Conservation (phyloP, 2,113 vertebrate genomes). For the Potamarius usumacintae region DNA sequence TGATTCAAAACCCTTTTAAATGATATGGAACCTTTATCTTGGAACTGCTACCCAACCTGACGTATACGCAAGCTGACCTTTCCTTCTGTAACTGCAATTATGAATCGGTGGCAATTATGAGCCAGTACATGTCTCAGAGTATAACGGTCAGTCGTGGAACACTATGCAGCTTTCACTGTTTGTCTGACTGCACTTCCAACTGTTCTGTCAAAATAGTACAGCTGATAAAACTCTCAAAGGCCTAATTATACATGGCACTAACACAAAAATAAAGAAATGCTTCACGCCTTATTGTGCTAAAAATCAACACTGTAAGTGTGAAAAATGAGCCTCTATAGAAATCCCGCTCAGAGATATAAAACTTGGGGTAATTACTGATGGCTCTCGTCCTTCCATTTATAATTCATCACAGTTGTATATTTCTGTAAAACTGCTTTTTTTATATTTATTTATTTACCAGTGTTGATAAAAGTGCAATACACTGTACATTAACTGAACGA, state of each 20-base stretch:
- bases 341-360: neutral
- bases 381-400: neutral
- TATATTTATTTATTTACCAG: too few species aligned
- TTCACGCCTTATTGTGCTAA: neutral
- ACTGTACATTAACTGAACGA: neutral
- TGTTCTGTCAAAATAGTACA: neutral
- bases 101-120: neutral
- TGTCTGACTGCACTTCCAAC: neutral
- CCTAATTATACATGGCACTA: slow-evolving; percentile 10
- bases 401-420: neutral
- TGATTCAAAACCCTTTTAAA: neutral
- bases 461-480: neutral
- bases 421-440: neutral
- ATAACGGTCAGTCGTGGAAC: neutral
- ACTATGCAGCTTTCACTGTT: neutral
- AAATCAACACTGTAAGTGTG: slow-evolving; percentile 7
- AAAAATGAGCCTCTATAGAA: slow-evolving; percentile 2
- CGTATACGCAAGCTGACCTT: slow-evolving; percentile 8
- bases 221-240: neutral
- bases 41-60: neutral
- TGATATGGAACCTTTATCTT: neutral
- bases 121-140: neutral
- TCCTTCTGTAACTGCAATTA: slow-evolving; percentile 15
- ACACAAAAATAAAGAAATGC: neutral
- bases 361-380: slow-evolving; percentile 19